These are phyloP conservation scores for Macaria notata DNA, from an alignment of 2,888 invertebrate species.

Conservation along the genomic window DNA sequence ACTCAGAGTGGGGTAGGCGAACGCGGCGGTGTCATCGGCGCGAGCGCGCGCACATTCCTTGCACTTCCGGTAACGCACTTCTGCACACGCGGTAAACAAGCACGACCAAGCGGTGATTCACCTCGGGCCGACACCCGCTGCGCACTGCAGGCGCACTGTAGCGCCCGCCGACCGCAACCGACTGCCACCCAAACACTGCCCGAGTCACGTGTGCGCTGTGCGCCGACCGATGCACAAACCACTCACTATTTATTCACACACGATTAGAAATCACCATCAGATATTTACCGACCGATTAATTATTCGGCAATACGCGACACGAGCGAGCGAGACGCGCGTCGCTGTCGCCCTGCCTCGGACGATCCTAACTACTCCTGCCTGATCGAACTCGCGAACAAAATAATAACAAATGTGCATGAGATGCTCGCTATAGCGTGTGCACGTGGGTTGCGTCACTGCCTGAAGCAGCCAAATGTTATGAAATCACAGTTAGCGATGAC, in stretches of 20 bases:
- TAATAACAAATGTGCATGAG: constrained; percentile 87
- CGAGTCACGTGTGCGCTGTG: constrained; percentile 71
- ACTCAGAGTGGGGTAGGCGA: constrained; percentile 66
- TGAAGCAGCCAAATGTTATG: constrained; percentile 55
- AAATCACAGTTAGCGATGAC: constrained; percentile 48
- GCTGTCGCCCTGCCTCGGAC: constrained; percentile 68
- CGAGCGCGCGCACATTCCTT: constrained; percentile 75
- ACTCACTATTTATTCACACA: constrained; percentile 64
- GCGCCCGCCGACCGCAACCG: constrained; percentile 67
- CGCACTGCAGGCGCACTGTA: constrained; percentile 72
- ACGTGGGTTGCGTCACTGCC: constrained; percentile 79
- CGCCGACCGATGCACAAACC: constrained; percentile 47
- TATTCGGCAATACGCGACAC: constrained; percentile 53
- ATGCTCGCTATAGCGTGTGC: constrained; percentile 74
- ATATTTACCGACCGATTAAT: constrained; percentile 55
- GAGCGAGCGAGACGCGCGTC: constrained; percentile 65
- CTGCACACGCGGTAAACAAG: constrained; percentile 80
- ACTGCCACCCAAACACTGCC: constrained; percentile 77
- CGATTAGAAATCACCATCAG: constrained; percentile 55
- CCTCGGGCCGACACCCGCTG: constrained; percentile 66
- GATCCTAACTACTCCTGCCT: constrained; percentile 66
- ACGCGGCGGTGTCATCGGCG: constrained; percentile 76
- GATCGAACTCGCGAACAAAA: constrained; percentile 87
- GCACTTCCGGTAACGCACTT: constrained; percentile 78
- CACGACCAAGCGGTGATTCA: constrained; percentile 79